Base-by-base conservation (phyloP, 2,797 vertebrate genomes). In the Podargus strigoides region DNA sequence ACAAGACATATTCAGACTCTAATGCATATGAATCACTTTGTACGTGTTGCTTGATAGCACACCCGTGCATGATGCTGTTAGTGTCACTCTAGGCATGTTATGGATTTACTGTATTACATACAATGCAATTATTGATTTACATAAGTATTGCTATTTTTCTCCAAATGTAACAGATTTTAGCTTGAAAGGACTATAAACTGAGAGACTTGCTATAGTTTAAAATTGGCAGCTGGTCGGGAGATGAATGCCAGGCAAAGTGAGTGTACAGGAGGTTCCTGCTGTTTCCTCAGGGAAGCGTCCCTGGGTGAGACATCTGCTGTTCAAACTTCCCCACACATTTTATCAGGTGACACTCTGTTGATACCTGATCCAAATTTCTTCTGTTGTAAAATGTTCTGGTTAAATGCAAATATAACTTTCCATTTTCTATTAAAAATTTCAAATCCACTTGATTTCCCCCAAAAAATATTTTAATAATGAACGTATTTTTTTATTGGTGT, bases 181-280 rank as follows among this genome's bases (percentile, higher is more conserved):
- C 94, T 97, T 96, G 96, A 97, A 97, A 98, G 96, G 95, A 97
- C 93, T 93, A 97, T 98, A 98, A 97, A 97, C 93, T 97, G 97
- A 97, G 97, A 98, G 97, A 96, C 96, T 97, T 92, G 81, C 97
- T 97, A 95, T 96, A 97, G 97, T 97, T 97, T 97, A 97, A 98
- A 98, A 98, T 98, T 98, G 98, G 98, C 98, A 99, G 98, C 98
- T 99, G 99, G 98, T 97, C 96, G 98, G 97, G 98, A 98, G 98
- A 99, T 98, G 98, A 98, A 99, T 99, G 98, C 98, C 96, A 98
- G 98, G 98, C 98, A 98, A 99, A 98, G 98, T 98, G 98, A 99
- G 98, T 98, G 98, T 97, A 98, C 98, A 98, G 98, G 98, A 98
- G 98, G 98, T 98, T 98, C 98, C 98, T 98, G 98, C 98, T 99